phyloP scores from a whole-genome alignment of 2,113 vertebrate genomes.

The Balaenoptera acutorostrata region DNA sequence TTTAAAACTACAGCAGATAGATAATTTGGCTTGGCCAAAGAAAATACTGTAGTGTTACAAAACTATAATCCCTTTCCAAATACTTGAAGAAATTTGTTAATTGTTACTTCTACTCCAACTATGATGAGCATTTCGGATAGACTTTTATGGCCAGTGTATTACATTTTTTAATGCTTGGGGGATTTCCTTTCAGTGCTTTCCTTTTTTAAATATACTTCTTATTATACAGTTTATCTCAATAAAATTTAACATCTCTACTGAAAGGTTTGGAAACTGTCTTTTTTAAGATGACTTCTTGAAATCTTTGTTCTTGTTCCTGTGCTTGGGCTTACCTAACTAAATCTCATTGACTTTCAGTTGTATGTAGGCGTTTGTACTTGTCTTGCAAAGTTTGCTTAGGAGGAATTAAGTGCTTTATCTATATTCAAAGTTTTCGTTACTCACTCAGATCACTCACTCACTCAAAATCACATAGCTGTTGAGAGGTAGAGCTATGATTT shows the following conservation, averaged over 20 bases:
- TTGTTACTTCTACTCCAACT: background rate
- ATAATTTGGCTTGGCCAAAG: background rate
- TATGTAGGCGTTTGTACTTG: background rate
- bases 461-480: background rate
- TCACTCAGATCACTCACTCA: background rate
- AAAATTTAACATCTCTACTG: background rate
- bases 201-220: background rate
- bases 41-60: background rate
- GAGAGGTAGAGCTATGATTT: background rate
- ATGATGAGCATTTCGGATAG: background rate
- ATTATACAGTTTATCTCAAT: background rate
- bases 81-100: conserved; percentile 3
- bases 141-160: background rate
- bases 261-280: background rate
- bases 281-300: background rate
- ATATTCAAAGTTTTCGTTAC: background rate
- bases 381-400: background rate
- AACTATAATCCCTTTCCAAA: background rate
- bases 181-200: background rate
- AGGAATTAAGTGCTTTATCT: conserved; percentile 2
- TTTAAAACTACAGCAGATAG: background rate
- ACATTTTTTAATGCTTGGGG: background rate
- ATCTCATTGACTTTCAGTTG: background rate
- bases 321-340: background rate
- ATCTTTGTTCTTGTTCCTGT: background rate